Conservation (phyloP, 2,113 vertebrate genomes). For the Cryptomyrus ogoouensis region DNA sequence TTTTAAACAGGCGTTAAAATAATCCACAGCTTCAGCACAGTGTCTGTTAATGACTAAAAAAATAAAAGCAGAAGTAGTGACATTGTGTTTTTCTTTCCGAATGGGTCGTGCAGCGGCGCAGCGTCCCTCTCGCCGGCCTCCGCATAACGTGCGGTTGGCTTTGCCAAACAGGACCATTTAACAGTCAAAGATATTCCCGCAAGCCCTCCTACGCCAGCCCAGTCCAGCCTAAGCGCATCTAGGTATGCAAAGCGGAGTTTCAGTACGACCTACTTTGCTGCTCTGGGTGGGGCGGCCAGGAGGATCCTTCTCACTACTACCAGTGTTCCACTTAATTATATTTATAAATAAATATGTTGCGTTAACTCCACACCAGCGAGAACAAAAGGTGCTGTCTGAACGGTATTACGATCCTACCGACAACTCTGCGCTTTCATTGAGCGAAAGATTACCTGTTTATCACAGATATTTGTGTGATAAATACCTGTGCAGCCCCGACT, state of each 20-base stretch:
- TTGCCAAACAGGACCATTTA: slow-evolving; percentile 37
- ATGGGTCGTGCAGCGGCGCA: not conserved
- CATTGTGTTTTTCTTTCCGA: not conserved
- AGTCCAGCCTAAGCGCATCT: slow-evolving; percentile 36
- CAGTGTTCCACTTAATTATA: not conserved
- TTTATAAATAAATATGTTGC: not conserved
- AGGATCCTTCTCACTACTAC: not conserved
- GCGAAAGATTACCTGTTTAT: not conserved
- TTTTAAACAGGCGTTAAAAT: not conserved
- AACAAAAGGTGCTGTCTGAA: not conserved
- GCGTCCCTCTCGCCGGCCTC: not conserved
- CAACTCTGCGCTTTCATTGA: not conserved
- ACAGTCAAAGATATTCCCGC: slow-evolving; percentile 41
- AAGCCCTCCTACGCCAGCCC: slow-evolving; percentile 29
- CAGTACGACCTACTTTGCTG: slow-evolving; percentile 20
- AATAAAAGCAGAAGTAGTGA: not conserved
- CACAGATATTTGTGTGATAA: not conserved
- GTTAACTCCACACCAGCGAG: not conserved
- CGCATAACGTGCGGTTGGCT: slow-evolving; percentile 37
- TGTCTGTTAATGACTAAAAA: not conserved
- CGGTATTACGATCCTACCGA: not conserved
- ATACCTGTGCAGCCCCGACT: not conserved
- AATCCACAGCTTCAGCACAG: not conserved
- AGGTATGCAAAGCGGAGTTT: slow-evolving; percentile 37
- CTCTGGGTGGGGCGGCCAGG: not conserved